Evolutionary conservation across 2,888 invertebrate genomes (phyloP).

Genomic region (Acanthosepion pharaonis): DNA sequence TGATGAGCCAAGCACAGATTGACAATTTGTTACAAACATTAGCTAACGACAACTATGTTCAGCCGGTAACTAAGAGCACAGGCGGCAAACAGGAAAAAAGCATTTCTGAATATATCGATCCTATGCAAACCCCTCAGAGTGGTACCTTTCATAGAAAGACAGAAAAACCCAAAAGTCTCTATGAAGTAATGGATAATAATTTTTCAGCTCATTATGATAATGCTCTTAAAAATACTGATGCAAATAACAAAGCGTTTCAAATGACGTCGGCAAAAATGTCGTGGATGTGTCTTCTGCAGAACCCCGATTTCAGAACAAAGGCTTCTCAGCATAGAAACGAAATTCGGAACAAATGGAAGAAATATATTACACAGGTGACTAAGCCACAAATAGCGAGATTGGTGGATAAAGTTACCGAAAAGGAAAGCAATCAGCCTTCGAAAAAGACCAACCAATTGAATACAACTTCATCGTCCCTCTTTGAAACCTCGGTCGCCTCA

Average conservation of each 20-base stretch:
- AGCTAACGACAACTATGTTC: neutral
- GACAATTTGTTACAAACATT: neutral
- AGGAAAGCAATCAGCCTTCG: too few relatives aligned
- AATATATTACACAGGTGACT: too few relatives aligned
- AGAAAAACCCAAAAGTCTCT: neutral
- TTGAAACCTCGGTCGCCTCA: neutral
- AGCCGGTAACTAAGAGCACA: neutral
- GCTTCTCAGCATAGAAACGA: neutral
- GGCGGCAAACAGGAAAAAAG: neutral
- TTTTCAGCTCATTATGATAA: neutral
- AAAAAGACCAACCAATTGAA: neutral
- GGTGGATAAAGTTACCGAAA: neutral
- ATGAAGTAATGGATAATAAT: neutral
- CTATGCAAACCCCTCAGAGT: neutral
- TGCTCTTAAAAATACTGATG: neutral
- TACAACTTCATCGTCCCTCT: too few relatives aligned
- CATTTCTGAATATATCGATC: neutral
- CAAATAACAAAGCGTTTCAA: neutral
- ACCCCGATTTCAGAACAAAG: neutral
- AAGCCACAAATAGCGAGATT: neutral
- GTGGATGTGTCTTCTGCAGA: neutral
- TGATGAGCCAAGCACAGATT: neutral
- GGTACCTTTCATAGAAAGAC: neutral
- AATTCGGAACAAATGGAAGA: neutral
- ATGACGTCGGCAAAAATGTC: neutral